Evolutionary conservation across 2,797 vertebrate genomes (phyloP).

Genomic region (Corythornis leucogaster): DNA sequence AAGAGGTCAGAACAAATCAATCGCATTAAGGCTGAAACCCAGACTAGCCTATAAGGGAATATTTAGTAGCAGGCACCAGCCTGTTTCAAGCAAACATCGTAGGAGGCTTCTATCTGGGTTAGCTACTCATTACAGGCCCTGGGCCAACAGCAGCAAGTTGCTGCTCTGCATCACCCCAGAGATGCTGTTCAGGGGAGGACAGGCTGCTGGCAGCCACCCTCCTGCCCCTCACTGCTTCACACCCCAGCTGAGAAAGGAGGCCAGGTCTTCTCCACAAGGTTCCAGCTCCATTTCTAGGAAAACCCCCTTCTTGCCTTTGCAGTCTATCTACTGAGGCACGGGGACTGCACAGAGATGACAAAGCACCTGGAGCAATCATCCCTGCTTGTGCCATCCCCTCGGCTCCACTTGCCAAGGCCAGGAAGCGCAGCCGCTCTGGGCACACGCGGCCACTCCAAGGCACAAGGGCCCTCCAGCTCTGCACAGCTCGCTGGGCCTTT

Average conservation of each 20-base stretch:
- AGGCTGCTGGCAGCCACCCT: neutral
- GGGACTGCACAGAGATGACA: neutral
- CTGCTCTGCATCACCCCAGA: neutral
- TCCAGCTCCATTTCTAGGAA: neutral
- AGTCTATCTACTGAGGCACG: neutral
- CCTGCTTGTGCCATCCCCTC: constrained; percentile 3
- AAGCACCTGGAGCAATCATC: constrained; percentile 14
- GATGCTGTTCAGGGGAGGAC: neutral
- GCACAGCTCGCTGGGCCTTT: neutral
- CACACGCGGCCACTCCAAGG: constrained; percentile 2
- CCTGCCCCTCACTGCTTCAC: neutral
- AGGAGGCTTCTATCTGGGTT: constrained; percentile 40
- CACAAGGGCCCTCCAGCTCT: constrained; percentile 15
- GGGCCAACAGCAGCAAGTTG: neutral
- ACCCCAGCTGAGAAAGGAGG: neutral
- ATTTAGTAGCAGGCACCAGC: constrained; percentile 66
- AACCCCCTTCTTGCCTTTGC: neutral
- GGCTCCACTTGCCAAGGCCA: neutral
- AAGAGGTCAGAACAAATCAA: constrained; percentile 74
- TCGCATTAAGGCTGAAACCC: constrained; percentile 52
- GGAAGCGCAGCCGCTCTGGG: neutral
- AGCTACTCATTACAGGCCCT: constrained; percentile 29
- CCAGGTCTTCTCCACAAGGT: neutral
- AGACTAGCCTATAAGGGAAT: constrained; percentile 64
- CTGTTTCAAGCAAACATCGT: constrained; percentile 45